phyloP scores from a whole-genome alignment of 2,113 vertebrate species.

The Alligator sinensis region DNA sequence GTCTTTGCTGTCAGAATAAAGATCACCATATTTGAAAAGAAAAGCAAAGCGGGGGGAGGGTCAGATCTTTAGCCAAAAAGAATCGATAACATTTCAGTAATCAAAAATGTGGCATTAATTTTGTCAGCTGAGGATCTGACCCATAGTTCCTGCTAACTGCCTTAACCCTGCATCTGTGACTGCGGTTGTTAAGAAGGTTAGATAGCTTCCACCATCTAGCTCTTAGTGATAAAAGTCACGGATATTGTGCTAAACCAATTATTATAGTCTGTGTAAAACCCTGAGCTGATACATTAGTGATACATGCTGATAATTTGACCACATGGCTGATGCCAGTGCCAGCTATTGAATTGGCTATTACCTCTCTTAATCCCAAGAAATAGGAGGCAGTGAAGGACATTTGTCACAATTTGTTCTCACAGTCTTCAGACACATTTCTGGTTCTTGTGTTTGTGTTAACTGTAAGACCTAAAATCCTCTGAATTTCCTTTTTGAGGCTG shows the following conservation, averaged over 20 bases:
- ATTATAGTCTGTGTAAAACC: neutral
- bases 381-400: neutral
- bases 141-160: neutral
- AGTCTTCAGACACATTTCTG: neutral
- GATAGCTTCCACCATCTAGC: neutral
- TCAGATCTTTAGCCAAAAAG: neutral
- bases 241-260: neutral
- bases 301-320: neutral
- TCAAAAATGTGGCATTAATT: neutral
- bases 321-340: neutral
- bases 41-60: too few relatives aligned
- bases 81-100: neutral
- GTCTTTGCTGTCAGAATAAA: too few relatives aligned
- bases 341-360: neutral
- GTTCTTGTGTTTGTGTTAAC: neutral
- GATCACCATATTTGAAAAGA: too few relatives aligned
- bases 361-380: neutral
- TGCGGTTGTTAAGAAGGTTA: neutral
- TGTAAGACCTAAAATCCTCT: neutral
- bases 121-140: neutral
- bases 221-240: neutral
- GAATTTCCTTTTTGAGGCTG: neutral
- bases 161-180: neutral
- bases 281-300: neutral
- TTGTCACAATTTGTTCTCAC: neutral